These are phyloP conservation scores for Chromobotia macracanthus DNA, from an alignment of 2,797 vertebrate species.

Conservation along the genomic window DNA sequence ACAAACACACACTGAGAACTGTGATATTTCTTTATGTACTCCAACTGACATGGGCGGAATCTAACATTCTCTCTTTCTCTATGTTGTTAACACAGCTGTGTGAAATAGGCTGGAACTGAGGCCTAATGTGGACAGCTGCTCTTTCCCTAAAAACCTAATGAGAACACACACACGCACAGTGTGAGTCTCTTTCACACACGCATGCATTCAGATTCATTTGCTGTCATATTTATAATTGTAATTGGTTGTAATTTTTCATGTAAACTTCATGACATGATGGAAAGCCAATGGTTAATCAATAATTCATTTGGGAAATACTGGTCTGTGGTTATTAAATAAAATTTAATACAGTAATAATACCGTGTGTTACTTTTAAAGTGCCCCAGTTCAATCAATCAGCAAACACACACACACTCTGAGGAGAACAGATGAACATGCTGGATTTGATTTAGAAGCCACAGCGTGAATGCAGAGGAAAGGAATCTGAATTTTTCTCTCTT, in stretches of 20 bases:
- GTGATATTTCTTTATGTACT: slow-evolving; percentile 43
- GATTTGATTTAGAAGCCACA: slow-evolving; percentile 52
- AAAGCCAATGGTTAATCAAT: slow-evolving; percentile 38
- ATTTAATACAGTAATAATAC: slow-evolving; percentile 29
- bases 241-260: slow-evolving; percentile 22
- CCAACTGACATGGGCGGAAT: slow-evolving; percentile 36
- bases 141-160: slow-evolving; percentile 50
- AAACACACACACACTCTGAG: slow-evolving; percentile 32
- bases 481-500: slow-evolving; percentile 38
- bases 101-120: slow-evolving; percentile 53
- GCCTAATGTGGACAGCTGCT: slow-evolving; percentile 56
- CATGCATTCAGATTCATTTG: slow-evolving; percentile 11
- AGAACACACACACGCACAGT: slow-evolving; percentile 45
- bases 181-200: slow-evolving; percentile 23
- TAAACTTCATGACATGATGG: slow-evolving; percentile 26
- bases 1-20: not conserved
- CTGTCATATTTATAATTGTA: slow-evolving; percentile 19
- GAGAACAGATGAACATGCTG: slow-evolving; percentile 51
- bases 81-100: slow-evolving; percentile 57
- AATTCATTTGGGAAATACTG: slow-evolving; percentile 37
- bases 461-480: slow-evolving; percentile 55
- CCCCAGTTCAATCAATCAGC: slow-evolving; percentile 47
- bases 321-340: slow-evolving; percentile 47
- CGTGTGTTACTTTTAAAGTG: slow-evolving; percentile 30
- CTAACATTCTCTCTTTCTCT: slow-evolving; percentile 30